Conservation (phyloP, 2,888 invertebrate genomes). For the Leptinotarsa peninsularis region DNA sequence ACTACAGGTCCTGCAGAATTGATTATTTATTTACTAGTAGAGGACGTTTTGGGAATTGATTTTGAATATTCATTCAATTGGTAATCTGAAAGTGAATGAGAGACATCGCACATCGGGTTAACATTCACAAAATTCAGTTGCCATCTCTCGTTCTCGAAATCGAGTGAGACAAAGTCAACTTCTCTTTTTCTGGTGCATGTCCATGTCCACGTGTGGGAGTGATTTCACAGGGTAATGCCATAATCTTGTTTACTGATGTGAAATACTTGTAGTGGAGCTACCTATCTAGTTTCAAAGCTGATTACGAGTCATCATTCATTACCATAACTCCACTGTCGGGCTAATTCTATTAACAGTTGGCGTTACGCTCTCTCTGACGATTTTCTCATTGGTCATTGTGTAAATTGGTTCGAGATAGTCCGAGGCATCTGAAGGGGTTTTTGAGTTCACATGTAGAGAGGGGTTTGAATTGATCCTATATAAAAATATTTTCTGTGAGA, state of each 20-base stretch:
- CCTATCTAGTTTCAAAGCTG: slow-evolving; percentile 64
- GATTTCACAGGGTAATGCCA: slow-evolving; percentile 45
- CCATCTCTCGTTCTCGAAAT: no score
- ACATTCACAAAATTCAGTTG: no score
- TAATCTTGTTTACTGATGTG: slow-evolving; percentile 55
- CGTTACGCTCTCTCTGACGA: slow-evolving; percentile 9
- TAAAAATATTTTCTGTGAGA: no score
- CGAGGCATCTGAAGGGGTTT: background rate
- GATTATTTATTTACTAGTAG: no score
- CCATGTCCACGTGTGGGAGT: slow-evolving; percentile 1
- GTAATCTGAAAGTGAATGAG: no score
- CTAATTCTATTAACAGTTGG: slow-evolving; percentile 35
- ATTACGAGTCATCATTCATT: slow-evolving; percentile 66
- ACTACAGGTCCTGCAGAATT: no score
- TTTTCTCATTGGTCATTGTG: slow-evolving; percentile 15
- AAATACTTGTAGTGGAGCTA: slow-evolving; percentile 56
- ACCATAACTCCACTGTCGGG: slow-evolving; percentile 59
- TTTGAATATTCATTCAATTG: no score
- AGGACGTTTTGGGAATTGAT: no score
- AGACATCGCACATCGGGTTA: no score
- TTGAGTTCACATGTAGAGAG: no score
- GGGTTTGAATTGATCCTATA: no score
- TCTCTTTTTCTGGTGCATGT: background rate
- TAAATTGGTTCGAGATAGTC: background rate
- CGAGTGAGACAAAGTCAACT: no score